Conservation (phyloP, 35 echinoderm and acorn worm species). For the Hemicentrotus pulcherrimus region DNA sequence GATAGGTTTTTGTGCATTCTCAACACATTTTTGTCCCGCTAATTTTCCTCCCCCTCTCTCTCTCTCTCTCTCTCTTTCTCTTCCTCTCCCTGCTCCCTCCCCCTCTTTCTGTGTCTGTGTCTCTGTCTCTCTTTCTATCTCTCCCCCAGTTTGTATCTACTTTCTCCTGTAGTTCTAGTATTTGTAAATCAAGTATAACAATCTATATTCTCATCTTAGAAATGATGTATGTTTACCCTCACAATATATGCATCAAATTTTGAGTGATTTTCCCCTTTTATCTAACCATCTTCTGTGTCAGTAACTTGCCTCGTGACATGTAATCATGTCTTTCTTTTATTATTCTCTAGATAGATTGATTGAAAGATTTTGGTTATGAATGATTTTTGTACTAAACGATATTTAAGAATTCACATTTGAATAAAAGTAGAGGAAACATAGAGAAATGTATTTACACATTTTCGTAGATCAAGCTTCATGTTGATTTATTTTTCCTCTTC, state of each 20-base stretch:
- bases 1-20: too few species aligned
- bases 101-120: too few species aligned
- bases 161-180: too few species aligned
- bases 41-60: too few species aligned
- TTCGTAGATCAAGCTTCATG: neutral
- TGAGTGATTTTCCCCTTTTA: neutral
- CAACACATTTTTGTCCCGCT: too few species aligned
- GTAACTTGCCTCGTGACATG: neutral
- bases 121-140: too few species aligned
- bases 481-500: neutral
- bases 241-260: neutral
- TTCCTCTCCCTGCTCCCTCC: too few species aligned
- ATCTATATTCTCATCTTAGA: neutral
- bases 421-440: neutral
- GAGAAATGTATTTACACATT: neutral
- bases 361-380: neutral
- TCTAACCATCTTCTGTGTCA: neutral
- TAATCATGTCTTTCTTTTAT: neutral
- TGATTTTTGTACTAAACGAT: neutral
- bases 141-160: too few species aligned
- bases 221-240: neutral
- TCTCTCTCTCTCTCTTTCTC: too few species aligned
- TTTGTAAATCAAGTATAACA: neutral
- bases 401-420: neutral
- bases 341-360: neutral